phyloP scores from a whole-genome alignment of 2,797 vertebrate genomes.

The Syngnathus rostellatus region DNA sequence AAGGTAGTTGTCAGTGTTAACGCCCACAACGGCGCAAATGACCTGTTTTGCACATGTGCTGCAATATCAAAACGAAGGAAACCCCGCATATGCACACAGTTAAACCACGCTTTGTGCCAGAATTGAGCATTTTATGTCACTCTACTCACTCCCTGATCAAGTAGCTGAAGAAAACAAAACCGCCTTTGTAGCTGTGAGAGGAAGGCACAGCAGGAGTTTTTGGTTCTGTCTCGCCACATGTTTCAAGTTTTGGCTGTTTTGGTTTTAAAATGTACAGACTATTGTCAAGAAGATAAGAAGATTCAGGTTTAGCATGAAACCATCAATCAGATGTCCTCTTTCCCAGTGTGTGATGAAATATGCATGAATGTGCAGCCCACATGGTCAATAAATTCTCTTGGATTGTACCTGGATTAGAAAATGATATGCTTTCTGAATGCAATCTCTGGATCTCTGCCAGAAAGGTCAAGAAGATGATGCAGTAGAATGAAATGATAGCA shows the following conservation, averaged over 20 bases:
- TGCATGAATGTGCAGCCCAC: conserved; percentile 58
- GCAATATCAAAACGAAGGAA: too few species aligned
- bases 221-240: conserved; percentile 52
- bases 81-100: too few species aligned
- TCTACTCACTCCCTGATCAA: conserved; percentile 4
- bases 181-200: conserved; percentile 13
- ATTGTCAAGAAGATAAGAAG: conserved; percentile 59
- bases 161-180: conserved; percentile 17
- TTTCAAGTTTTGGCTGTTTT: conserved; percentile 57
- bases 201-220: conserved; percentile 31
- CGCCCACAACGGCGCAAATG: too few species aligned
- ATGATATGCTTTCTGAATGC: conserved; percentile 18
- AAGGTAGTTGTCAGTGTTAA: too few species aligned
- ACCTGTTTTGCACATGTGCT: too few species aligned
- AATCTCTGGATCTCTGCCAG: not conserved
- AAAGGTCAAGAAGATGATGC: conserved; percentile 8
- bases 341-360: conserved; percentile 33
- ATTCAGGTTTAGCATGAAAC: conserved; percentile 44
- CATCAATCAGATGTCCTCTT: conserved; percentile 59
- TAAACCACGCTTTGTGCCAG: too few species aligned
- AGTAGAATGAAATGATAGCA: conserved; percentile 8
- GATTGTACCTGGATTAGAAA: conserved; percentile 42
- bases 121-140: not conserved
- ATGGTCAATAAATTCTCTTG: conserved; percentile 58
- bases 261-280: conserved; percentile 39